phyloP scores from a whole-genome alignment of 2,113 vertebrate genomes.

The Pollachius pollachius region DNA sequence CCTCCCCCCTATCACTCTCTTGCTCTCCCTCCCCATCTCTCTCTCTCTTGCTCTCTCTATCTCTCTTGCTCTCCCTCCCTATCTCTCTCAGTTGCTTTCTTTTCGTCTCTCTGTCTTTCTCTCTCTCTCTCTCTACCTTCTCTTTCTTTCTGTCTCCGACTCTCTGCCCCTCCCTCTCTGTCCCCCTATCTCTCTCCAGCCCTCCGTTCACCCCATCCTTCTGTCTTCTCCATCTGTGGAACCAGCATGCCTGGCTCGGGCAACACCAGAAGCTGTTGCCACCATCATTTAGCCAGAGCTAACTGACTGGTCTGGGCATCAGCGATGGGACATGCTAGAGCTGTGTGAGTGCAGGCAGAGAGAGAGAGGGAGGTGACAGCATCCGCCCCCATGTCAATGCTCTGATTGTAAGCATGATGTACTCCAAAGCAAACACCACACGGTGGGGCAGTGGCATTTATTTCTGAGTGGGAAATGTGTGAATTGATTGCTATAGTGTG shows the following conservation, averaged over 20 bases:
- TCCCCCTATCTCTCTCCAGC: conserved; percentile 27
- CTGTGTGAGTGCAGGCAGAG: conserved; percentile 33
- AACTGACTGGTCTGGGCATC: conserved; percentile 56
- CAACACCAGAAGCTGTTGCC: conserved; percentile 44
- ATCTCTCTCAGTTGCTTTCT: background rate
- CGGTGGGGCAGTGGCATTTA: conserved; percentile 66
- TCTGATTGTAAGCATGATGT: conserved; percentile 59
- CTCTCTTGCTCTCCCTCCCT: background rate
- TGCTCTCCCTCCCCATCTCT: background rate
- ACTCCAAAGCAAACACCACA: conserved; percentile 63
- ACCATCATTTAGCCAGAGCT: conserved; percentile 57
- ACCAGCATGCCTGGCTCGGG: conserved; percentile 66
- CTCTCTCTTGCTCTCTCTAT: background rate
- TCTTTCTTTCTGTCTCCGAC: background rate
- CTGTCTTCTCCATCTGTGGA: conserved; percentile 72
- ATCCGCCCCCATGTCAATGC: conserved; percentile 29
- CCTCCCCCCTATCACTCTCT: background rate
- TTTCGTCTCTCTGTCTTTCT: conserved; percentile 23
- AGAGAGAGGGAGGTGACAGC: conserved; percentile 18
- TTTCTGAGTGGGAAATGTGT: conserved; percentile 37
- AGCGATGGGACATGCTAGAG: conserved; percentile 45
- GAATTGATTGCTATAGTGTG: conserved; percentile 19
- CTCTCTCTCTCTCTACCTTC: background rate
- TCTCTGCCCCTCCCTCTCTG: conserved; percentile 23
- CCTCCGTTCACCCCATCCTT: conserved; percentile 41